These are phyloP conservation scores for Acanthosepion pharaonis DNA, from an alignment of 2,888 invertebrate species.

Conservation along the genomic window DNA sequence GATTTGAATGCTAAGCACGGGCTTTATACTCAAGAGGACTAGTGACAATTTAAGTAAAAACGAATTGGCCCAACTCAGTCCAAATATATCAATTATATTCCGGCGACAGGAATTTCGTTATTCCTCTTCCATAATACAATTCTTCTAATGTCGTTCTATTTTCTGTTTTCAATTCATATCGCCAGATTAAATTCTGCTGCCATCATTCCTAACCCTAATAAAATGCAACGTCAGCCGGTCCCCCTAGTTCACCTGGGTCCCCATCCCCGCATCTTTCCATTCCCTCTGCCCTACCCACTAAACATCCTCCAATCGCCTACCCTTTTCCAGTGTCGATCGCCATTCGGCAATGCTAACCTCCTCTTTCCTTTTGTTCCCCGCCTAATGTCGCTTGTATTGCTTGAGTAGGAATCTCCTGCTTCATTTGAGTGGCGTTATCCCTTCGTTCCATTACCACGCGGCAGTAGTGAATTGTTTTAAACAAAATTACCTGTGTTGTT, in stretches of 20 bases:
- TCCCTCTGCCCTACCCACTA: background rate
- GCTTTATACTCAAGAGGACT: background rate
- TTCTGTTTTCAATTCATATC: constrained; percentile 33
- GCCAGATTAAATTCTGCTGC: background rate
- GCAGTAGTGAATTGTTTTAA: background rate
- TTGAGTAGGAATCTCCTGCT: constrained; percentile 33
- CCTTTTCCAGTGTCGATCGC: background rate
- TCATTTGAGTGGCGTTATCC: background rate
- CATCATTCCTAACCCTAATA: constrained; percentile 11
- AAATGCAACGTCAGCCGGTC: background rate
- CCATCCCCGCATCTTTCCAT: background rate
- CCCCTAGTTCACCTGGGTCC: constrained; percentile 33
- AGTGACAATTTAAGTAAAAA: background rate
- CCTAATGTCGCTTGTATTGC: constrained; percentile 18
- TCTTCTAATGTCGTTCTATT: background rate
- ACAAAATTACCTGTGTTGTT: constrained; percentile 33
- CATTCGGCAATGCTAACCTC: background rate
- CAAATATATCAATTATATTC: background rate
- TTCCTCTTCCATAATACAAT: background rate
- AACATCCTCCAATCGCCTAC: background rate
- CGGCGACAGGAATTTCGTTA: background rate
- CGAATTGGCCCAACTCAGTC: background rate
- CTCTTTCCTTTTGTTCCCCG: background rate
- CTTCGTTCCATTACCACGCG: background rate
- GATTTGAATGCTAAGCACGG: background rate